These are phyloP conservation scores for Falco peregrinus DNA, from an alignment of 2,797 vertebrate genomes.

Conservation along the genomic window DNA sequence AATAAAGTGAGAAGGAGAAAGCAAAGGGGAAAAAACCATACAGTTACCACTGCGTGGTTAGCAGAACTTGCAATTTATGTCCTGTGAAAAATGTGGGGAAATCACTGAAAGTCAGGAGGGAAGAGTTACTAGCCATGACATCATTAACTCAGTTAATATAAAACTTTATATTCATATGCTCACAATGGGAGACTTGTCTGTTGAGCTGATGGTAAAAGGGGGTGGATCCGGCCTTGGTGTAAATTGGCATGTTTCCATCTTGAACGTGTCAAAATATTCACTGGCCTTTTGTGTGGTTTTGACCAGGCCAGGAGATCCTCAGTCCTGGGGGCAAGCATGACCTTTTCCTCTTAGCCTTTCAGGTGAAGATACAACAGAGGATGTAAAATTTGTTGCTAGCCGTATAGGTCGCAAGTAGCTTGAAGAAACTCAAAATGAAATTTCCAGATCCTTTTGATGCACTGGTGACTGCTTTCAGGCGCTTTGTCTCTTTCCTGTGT, in stretches of 20 bases:
- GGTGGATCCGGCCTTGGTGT: not conserved
- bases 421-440: not conserved
- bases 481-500: not conserved
- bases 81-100: not conserved
- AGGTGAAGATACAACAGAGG: not conserved
- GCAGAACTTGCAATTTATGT: not conserved
- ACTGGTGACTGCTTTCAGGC: not conserved
- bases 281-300: not conserved
- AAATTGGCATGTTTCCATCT: not conserved
- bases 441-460: not conserved
- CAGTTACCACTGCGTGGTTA: not conserved
- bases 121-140: constrained; percentile 33
- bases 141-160: not conserved
- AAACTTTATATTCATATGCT: not conserved
- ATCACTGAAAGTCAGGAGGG: not conserved
- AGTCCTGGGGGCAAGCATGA: not conserved
- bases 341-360: not conserved
- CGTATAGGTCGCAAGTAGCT: not conserved
- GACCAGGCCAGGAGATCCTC: not conserved
- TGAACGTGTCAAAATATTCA: not conserved
- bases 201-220: not conserved
- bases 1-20: not conserved
- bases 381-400: not conserved
- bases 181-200: not conserved
- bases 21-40: not conserved